Evolutionary conservation across 2,888 invertebrate genomes (phyloP).

Genomic region (Idaea dimidiata): DNA sequence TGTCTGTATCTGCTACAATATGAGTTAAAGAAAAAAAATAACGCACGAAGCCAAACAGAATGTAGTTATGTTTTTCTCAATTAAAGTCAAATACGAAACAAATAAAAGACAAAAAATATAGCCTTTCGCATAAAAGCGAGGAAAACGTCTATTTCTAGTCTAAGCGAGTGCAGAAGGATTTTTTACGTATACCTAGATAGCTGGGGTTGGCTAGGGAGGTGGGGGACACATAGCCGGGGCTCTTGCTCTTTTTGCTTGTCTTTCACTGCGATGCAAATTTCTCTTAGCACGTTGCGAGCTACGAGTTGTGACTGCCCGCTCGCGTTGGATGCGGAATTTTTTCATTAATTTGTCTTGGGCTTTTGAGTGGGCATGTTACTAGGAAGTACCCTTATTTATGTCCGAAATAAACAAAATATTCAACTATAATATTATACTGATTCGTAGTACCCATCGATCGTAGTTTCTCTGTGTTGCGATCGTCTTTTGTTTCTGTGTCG

Average conservation of each 20-base stretch:
- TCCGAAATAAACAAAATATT: neutral
- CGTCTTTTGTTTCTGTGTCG: neutral
- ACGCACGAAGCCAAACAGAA: neutral
- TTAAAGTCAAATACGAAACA: neutral
- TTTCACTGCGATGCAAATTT: constrained; percentile 72
- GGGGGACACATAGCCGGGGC: constrained; percentile 17
- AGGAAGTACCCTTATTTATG: neutral
- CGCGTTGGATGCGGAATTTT: neutral
- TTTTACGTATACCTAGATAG: neutral
- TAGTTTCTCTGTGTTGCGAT: neutral
- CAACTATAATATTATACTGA: no score
- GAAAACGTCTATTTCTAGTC: neutral
- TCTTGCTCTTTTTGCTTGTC: constrained; percentile 69
- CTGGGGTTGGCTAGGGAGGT: constrained; percentile 5
- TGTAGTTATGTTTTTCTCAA: neutral
- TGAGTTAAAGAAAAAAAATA: neutral
- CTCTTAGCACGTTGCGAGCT: constrained; percentile 17
- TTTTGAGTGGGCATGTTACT: neutral
- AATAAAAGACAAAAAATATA: neutral
- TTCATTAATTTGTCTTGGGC: neutral
- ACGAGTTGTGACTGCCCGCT: neutral
- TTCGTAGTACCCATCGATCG: constrained; percentile 16
- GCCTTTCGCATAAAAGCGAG: neutral
- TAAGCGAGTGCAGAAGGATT: neutral
- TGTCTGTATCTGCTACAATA: no score